Conservation (phyloP, 2,113 vertebrate species). For the Nestor notabilis region DNA sequence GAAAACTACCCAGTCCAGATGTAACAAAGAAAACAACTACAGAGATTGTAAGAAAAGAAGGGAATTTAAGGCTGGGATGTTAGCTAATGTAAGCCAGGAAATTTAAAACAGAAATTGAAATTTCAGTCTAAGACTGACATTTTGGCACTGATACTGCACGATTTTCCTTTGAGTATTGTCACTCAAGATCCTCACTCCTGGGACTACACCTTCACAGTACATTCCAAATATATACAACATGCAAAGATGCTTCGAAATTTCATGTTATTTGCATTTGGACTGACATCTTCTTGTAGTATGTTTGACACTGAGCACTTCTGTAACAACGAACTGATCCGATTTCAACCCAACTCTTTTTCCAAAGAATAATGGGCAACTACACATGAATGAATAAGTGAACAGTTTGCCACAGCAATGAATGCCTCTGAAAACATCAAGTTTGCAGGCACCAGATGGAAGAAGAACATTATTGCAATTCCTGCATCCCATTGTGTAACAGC, state of each 20-base stretch:
- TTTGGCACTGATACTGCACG: conserved; percentile 33
- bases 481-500: conserved; percentile 59
- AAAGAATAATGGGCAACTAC: conserved; percentile 59
- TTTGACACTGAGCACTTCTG: conserved; percentile 45
- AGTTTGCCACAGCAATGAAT: conserved; percentile 63
- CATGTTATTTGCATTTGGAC: conserved; percentile 51
- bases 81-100: conserved; percentile 31
- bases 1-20: conserved; percentile 45
- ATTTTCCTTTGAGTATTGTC: conserved; percentile 52
- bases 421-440: conserved; percentile 55
- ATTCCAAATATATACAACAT: conserved; percentile 45
- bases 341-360: conserved; percentile 34
- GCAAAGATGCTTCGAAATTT: neutral
- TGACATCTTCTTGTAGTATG: conserved; percentile 37
- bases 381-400: conserved; percentile 59
- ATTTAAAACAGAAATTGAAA: conserved; percentile 12
- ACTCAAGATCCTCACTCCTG: conserved; percentile 46
- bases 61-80: neutral
- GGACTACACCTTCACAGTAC: conserved; percentile 57
- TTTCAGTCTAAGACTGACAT: conserved; percentile 34
- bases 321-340: conserved; percentile 17
- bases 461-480: conserved; percentile 66
- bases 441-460: conserved; percentile 67
- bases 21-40: conserved; percentile 15
- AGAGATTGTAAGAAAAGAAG: neutral